These are phyloP conservation scores for Lasaia peninsularis DNA, from an alignment of 1,140 invertebrate species.

Conservation along the genomic window DNA sequence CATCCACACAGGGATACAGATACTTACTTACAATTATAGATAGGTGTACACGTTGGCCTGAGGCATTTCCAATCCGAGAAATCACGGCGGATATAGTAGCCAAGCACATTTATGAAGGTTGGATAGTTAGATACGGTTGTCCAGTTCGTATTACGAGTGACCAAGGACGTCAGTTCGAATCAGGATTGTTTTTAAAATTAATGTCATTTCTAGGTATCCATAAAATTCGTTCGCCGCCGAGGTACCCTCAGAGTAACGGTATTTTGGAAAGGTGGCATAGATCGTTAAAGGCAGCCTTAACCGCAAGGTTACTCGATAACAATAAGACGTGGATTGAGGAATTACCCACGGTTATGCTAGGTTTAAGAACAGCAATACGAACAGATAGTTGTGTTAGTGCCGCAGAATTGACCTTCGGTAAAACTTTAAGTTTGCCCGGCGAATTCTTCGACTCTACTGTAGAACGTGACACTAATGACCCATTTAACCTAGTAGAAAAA, in stretches of 20 bases:
- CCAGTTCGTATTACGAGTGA: not conserved
- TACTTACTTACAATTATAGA: slow-evolving; percentile 70
- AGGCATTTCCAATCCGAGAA: slow-evolving; percentile 45
- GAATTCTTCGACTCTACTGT: no score
- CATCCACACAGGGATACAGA: slow-evolving; percentile 32
- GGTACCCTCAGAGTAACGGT: not conserved
- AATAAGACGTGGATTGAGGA: no score
- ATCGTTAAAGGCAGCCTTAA: no score
- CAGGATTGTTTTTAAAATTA: not conserved
- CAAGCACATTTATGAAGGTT: not conserved
- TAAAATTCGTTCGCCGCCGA: not conserved
- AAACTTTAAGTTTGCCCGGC: no score
- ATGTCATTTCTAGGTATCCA: not conserved
- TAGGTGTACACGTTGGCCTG: slow-evolving; percentile 67
- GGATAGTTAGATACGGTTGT: not conserved
- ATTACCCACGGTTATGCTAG: no score
- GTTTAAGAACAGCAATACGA: no score
- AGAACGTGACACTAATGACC: no score
- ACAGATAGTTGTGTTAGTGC: no score
- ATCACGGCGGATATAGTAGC: not conserved
- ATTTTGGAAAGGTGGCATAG: no score
- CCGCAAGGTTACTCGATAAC: no score
- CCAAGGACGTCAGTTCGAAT: slow-evolving; percentile 1
- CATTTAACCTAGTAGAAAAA: no score
- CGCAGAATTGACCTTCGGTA: no score